phyloP scores from a whole-genome alignment of 2,113 vertebrate species.

The Acrocephalus kingi region DNA sequence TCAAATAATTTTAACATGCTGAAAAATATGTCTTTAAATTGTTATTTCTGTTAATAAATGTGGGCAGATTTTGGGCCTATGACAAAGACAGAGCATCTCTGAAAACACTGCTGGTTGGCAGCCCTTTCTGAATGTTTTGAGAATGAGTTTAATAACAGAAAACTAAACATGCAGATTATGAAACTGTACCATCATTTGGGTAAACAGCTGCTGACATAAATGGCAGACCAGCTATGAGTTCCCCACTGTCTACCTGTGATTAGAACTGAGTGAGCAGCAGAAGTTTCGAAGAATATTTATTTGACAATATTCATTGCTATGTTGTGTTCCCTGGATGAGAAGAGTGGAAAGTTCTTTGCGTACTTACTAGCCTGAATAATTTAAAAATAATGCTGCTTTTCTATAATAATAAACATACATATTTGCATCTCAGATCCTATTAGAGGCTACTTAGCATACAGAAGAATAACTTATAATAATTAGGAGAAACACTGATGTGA shows the following conservation, averaged over 20 bases:
- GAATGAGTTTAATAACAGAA: background rate
- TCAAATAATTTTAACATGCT: background rate
- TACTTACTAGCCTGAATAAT: background rate
- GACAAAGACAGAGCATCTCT: background rate
- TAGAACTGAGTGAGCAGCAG: background rate
- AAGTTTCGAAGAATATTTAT: background rate
- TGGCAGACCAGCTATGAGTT: background rate
- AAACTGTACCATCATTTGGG: background rate
- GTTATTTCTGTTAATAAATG: background rate
- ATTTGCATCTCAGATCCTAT: background rate
- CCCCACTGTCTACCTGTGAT: background rate
- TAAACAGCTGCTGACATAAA: background rate
- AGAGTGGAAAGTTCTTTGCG: background rate
- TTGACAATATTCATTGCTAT: background rate
- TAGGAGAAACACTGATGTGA: background rate
- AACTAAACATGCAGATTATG: background rate
- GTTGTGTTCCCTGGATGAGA: background rate
- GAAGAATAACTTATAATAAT: background rate
- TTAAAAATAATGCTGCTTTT: background rate
- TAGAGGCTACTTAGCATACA: background rate
- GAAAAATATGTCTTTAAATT: background rate
- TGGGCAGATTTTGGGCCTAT: background rate
- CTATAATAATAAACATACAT: background rate
- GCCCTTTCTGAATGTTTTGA: background rate
- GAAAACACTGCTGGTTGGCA: background rate